Base-by-base conservation (phyloP, 2,888 invertebrate genomes). In the Theodoxus fluviatilis region DNA sequence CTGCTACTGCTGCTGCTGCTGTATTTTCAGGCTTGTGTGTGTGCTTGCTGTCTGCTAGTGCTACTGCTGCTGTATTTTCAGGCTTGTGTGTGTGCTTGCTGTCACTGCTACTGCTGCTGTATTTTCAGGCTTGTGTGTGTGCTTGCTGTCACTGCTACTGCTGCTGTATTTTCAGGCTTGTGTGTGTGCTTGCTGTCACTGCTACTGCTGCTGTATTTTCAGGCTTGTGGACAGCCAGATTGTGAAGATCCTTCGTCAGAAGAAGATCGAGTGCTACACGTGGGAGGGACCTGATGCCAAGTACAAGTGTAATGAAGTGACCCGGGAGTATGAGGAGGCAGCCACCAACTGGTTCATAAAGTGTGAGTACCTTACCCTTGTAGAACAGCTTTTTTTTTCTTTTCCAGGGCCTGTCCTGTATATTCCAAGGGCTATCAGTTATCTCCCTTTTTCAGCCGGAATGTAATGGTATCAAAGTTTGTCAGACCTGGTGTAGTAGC, bases 291-390 rank as follows among this genome's bases (percentile, higher is more conserved):
- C 92, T 3, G 93, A 94, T 83, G 91, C 92, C 78, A 73, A 83
- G 63, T 82, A 83, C 61, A 90, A 91, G 77, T 98, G 98, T 87
- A 89, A 81, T 63, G 81, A 86, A 67, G 72, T 81, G 0, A 89
- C 90, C 78, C 91, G 94, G 0, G 90, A 90, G 74, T 95, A 94
- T 83, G 90, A 94, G 73, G 90, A 92, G 73, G 93, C 94, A 69
- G 90, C 92, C 74, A 92, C 92, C 75, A 94, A 95, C 86, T 98
- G 93, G 93, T 96, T 96, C 86, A 93, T 92, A 71, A 98, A 98
- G 91, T 98, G 97, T 96, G 89, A 90, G 83, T 73, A 49, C n/a
- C 35, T 52, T 31, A n/a, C 9, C 7, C 25, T 35, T 67, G 35
- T 4, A n/a, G n/a, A n/a, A n/a, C n/a, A n/a, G 33, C 7, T n/a